A percentile compares a stretch with the other conserved stretches of the same genome.
Evolutionary conservation across 2,797 vertebrate species (phyloP).

Genomic region (Hybognathus amarus): DNA sequence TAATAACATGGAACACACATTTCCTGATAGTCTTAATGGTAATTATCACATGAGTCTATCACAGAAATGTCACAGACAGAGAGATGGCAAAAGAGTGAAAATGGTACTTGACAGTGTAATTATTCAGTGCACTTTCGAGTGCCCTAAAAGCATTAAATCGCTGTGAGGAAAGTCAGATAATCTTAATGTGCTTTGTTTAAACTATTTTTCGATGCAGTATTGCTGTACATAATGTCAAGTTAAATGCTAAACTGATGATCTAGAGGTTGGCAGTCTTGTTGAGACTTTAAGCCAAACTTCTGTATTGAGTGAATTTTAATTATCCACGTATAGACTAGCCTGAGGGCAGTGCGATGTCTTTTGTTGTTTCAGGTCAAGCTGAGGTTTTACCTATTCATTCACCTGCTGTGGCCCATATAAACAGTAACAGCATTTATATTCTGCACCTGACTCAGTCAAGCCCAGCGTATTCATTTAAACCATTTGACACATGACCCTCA

Average conservation of each 20-base stretch:
- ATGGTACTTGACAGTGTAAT: conserved; percentile 28
- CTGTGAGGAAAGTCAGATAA: not conserved
- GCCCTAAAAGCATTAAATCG: conserved; percentile 24
- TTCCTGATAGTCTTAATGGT: conserved; percentile 28
- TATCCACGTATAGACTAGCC: conserved; percentile 12
- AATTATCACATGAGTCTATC: conserved; percentile 33
- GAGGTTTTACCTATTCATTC: conserved; percentile 11
- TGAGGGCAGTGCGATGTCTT: not conserved
- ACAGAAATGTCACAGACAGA: conserved; percentile 33
- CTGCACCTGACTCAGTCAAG: conserved; percentile 1
- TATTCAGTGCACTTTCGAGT: not conserved
- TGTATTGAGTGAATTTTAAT: conserved; percentile 22
- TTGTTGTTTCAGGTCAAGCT: conserved; percentile 32
- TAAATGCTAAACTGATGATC: conserved; percentile 22
- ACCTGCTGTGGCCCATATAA: conserved; percentile 5
- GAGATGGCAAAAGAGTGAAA: conserved; percentile 16
- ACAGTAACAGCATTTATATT: conserved; percentile 34
- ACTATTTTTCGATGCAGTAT: not conserved
- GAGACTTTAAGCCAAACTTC: not conserved
- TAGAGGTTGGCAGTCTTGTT: not conserved
- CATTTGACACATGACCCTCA: conserved; percentile 24
- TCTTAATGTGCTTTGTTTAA: conserved; percentile 5
- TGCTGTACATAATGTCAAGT: conserved; percentile 10
- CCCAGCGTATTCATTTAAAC: conserved; percentile 18
- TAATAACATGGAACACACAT: conserved; percentile 3